These are phyloP conservation scores for Lamproptera curius DNA, from an alignment of 2,888 invertebrate species.

Conservation along the genomic window DNA sequence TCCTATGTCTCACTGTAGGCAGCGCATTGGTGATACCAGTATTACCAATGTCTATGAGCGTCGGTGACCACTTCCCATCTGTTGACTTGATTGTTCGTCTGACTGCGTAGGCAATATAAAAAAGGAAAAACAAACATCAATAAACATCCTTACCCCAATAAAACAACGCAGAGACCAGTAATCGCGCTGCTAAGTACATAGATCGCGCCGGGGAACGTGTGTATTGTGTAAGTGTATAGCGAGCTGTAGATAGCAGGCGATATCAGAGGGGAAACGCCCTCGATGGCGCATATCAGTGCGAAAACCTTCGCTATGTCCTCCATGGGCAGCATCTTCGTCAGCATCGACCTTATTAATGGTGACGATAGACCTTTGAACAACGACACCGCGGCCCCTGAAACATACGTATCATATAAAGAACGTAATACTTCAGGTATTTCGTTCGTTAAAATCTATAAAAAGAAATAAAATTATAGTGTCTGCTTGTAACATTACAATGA, in stretches of 20 bases:
- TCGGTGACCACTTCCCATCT: too few species aligned
- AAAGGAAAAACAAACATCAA: neutral
- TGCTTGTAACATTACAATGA: too few species aligned
- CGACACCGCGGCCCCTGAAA: conserved; percentile 59
- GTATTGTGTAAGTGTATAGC: conserved; percentile 79
- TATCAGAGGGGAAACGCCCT: conserved; percentile 79
- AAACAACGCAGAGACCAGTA: conserved; percentile 56
- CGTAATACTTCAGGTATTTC: too few species aligned
- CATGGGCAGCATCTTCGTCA: conserved; percentile 79
- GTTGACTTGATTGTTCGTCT: too few species aligned
- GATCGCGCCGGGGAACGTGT: conserved; percentile 77
- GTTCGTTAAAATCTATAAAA: too few species aligned
- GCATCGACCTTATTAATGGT: conserved; percentile 78
- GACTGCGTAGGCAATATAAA: too few species aligned
- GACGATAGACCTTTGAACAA: conserved; percentile 73
- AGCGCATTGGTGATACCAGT: too few species aligned
- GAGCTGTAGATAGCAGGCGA: conserved; percentile 81
- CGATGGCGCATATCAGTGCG: conserved; percentile 81
- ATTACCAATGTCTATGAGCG: too few species aligned
- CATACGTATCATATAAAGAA: neutral
- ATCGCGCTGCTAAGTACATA: conserved; percentile 76
- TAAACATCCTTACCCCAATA: conserved; percentile 70
- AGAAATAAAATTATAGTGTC: too few species aligned
- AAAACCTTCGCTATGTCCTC: conserved; percentile 84
- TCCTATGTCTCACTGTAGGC: too few species aligned